Conservation (phyloP, 2,113 vertebrate species). For the mouse (Mus musculus) region DNA sequence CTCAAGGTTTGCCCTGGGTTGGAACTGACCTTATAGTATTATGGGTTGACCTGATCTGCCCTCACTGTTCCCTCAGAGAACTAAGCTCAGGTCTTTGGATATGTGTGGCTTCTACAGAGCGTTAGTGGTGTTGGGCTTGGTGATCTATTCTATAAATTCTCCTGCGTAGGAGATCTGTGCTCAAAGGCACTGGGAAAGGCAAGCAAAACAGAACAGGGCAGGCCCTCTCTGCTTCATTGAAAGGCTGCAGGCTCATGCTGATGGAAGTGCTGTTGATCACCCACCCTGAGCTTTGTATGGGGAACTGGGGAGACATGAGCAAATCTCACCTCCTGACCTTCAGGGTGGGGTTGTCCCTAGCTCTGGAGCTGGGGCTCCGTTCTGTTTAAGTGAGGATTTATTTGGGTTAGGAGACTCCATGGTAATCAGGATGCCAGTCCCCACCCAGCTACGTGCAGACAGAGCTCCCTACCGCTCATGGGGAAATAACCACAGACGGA, state of each 20-base stretch:
- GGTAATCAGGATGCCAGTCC: background rate
- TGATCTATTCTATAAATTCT: background rate
- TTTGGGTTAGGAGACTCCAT: background rate
- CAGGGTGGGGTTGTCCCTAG: background rate
- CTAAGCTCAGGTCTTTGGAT: background rate
- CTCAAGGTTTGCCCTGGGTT: background rate
- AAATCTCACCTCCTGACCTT: background rate
- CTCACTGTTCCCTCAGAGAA: background rate
- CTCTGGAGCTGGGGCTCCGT: background rate
- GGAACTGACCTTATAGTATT: background rate
- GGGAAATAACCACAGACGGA: slow-evolving; percentile 49
- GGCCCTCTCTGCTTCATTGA: background rate
- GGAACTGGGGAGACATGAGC: background rate
- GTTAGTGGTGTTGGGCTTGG: background rate
- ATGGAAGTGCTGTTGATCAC: background rate
- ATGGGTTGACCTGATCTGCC: background rate
- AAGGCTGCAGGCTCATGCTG: background rate
- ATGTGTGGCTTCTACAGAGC: background rate
- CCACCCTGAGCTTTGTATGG: background rate
- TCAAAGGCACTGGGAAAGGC: background rate
- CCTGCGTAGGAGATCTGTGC: background rate
- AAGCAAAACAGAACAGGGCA: background rate
- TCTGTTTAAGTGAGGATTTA: background rate
- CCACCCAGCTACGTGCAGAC: background rate
- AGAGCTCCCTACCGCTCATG: background rate